These are phyloP conservation scores for Natator depressus DNA, from an alignment of 2,113 vertebrate genomes.

Conservation along the genomic window DNA sequence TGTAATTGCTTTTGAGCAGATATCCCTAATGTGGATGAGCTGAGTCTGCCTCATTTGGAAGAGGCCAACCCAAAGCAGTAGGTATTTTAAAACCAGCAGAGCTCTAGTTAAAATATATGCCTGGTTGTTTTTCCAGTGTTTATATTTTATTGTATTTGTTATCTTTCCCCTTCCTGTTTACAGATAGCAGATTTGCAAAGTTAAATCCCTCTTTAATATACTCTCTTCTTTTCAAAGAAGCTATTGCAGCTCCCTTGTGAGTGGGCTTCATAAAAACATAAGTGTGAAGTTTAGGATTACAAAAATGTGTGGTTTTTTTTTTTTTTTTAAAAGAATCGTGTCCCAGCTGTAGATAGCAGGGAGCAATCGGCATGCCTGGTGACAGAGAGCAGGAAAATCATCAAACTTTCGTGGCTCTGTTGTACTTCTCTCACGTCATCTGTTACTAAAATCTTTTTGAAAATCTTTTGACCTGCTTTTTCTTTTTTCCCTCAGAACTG, in stretches of 20 bases:
- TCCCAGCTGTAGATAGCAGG: constrained; percentile 12
- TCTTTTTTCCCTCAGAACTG: constrained; percentile 18
- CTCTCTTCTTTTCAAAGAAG: constrained; percentile 27
- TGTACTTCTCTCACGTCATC: constrained; percentile 30
- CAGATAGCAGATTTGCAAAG: constrained; percentile 10
- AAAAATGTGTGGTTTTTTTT: constrained; percentile 17
- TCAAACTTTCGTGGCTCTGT: constrained; percentile 26
- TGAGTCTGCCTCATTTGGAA: neutral
- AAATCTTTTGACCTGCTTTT: constrained; percentile 22
- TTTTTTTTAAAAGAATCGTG: constrained; percentile 1
- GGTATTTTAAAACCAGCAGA: neutral
- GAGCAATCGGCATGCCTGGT: constrained; percentile 31
- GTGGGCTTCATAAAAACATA: constrained; percentile 38
- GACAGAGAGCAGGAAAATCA: constrained; percentile 48
- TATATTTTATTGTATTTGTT: constrained; percentile 4
- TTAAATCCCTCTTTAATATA: constrained; percentile 49
- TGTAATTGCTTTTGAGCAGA: neutral
- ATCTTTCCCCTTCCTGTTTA: constrained; percentile 28
- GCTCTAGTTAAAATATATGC: neutral
- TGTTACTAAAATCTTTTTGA: constrained; percentile 56
- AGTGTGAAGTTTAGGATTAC: constrained; percentile 37
- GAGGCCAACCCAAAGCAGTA: neutral
- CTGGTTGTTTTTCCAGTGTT: neutral
- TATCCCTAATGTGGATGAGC: neutral
- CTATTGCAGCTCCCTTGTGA: neutral